Base-by-base conservation (phyloP, 2,888 invertebrate genomes). In the Hartigia nigra region DNA sequence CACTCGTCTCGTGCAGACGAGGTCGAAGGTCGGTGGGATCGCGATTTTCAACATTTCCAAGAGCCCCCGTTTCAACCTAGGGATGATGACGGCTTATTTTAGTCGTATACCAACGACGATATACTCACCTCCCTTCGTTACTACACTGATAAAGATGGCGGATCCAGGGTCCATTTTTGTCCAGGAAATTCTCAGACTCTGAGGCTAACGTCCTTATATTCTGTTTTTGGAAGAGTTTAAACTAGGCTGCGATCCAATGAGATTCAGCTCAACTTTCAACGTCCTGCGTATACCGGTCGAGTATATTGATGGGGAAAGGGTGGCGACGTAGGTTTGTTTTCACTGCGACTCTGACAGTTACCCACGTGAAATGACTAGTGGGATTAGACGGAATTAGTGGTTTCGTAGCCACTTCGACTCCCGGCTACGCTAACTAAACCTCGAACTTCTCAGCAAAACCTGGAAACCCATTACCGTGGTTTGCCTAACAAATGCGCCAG, bases 1-100 rank as follows among this genome's bases (percentile, higher is more conserved):
- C 81, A 78, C 81, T 81, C 76, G 55, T 55, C 55, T 55, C 55
- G 23, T 55, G 55, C 55, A 55, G 55, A 55, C 36, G 75, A 35
- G 55, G 75, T 80, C 81, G 81, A 80, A 78, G 77, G 76, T 76
- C 81, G 72, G 70, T 31, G 31, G 70, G 55, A 69, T 78, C 76
- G 74, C 69, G 77, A 55, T 55, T 77, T 83, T 77, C 36, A 39
- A 76, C 77, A 81, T 78, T 81, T 84, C 81, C 82, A 82, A 81
- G 79, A 79, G 69, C 23, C 31, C 23, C 36, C 36, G 31, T 34
- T 35, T 35, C 32, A 72, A 72, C 12, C 72, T 31, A 72, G 72
- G 55, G 55, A 55, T 55, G 55, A 55, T 55, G 23, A 23, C 55
- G 55, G 55, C 23, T 55, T 72, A 72, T 31, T 72, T 72, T 32